Base-by-base conservation (phyloP, 2,888 invertebrate species). In the Hylaea fasciaria region DNA sequence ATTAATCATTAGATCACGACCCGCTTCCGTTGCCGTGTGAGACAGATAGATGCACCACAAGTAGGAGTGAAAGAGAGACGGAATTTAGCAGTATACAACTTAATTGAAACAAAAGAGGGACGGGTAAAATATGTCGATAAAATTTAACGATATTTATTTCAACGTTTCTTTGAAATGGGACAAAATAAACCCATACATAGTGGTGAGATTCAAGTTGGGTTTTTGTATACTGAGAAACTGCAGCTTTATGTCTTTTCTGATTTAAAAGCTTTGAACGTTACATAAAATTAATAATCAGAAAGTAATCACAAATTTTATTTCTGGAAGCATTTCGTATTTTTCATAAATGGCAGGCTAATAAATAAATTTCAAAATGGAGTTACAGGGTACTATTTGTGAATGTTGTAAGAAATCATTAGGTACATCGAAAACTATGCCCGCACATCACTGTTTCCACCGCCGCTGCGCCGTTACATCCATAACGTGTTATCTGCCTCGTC, bases 1-100 rank as follows among this genome's bases (percentile, higher is more conserved):
- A 83, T 87, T 86, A 83, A 89, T 89, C 88, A 88, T 85, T 80
- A 82, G 77, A 80, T 83, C 84, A 80, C 73, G 72, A 75, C 76
- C 73, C 78, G 86, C 87, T 90, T 89, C 90, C 89, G 89, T 88
- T 86, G 77, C 76, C 57, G 66, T 46, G 74, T 41, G 48, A 32
- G 83, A 85, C 46, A 46, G 82, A 83, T 29, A 53, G 63, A 55
- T 13, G 51, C 63, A 78, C 1, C 32, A 40, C 10, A 43, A 4
- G 43, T 37, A 32, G 29, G 49, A 1, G 39, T 50, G n/a, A 54
- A 51, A 57, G 61, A 64, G 77, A 72, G 80, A 85, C 49, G 41
- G 61, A 56, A 54, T 50, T 53, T 64, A 61, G 63, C 72, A 80
- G 78, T 81, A 81, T 81, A 89, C 89, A 87, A 87, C 89, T 89